Conservation (phyloP, 2,797 vertebrate species). For the Leontopithecus rosalia region DNA sequence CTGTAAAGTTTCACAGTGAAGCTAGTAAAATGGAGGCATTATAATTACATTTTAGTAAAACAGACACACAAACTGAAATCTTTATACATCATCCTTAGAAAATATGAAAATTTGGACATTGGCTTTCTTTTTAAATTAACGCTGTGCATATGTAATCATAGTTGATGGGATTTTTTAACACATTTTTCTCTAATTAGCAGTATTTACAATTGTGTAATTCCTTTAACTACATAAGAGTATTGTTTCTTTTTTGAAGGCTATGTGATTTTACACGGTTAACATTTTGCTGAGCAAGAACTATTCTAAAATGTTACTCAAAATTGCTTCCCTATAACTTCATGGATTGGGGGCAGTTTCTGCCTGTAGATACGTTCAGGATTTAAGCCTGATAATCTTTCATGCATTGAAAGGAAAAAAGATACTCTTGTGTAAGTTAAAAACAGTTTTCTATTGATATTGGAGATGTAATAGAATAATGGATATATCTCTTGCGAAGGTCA, state of each 20-base stretch:
- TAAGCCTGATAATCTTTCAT: conserved; percentile 79
- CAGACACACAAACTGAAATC: conserved; percentile 33
- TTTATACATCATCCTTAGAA: conserved; percentile 5
- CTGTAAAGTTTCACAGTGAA: conserved; percentile 65
- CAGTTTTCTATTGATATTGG: conserved; percentile 84
- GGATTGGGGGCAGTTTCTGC: conserved; percentile 61
- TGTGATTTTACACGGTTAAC: background rate
- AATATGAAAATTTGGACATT: background rate
- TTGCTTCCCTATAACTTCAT: conserved; percentile 56
- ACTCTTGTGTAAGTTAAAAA: conserved; percentile 82
- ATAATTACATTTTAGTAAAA: conserved; percentile 59
- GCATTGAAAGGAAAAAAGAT: conserved; percentile 81
- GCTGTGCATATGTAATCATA: conserved; percentile 44
- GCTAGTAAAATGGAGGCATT: conserved; percentile 40
- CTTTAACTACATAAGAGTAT: background rate
- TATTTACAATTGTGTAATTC: conserved; percentile 21
- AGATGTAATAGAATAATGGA: conserved; percentile 80
- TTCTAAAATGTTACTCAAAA: conserved; percentile 73
- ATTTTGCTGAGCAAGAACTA: conserved; percentile 31
- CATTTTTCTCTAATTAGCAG: conserved; percentile 63
- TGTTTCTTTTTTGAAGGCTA: conserved; percentile 12
- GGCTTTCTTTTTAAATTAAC: background rate
- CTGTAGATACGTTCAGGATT: conserved; percentile 72
- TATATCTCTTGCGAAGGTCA: conserved; percentile 85
- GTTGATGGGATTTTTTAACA: conserved; percentile 43